Evolutionary conservation across 2,888 invertebrate species (phyloP), one percentile per base, ranked within the genome.

Genomic region (Malacosoma neustria): DNA sequence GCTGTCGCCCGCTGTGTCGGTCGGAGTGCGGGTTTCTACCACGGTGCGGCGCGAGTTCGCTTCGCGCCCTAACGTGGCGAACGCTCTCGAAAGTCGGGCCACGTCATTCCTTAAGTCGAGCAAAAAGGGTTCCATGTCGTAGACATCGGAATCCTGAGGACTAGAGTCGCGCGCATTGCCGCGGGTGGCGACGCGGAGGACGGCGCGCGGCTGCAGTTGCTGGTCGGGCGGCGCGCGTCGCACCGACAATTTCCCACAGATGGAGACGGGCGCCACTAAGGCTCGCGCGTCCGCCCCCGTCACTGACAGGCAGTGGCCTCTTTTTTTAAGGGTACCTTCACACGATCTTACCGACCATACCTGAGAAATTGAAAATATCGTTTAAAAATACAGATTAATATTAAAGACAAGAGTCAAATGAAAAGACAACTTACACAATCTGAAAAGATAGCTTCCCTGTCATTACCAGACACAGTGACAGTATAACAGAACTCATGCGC

Each of bases 361-460:
- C 84, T 85, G 54, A 12, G 49, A 41, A 30, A 29, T n/a, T 30
- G 13, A 38, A 13, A 29, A 12, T 32, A 15, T 14, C 30, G 22
- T 9, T 2, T 6, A 22, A 22, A 22, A 22, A 22, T 22, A 22
- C 7, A 22, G 22, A n/a, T n/a, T n/a, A n/a, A n/a, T 7, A 22
- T 15, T 7, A 15, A 15, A 4, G 15, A 15, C 15, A 15, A 15
- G 15, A 6, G 1, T 1, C 15, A 15, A 15, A 15, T 15, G 15
- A 15, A 29, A 33, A 32, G 5, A 13, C 13, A 34, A 69, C 82
- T 72, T 65, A 85, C 85, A 46, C 67, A 67, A 45, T 85, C 82
- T 13, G 79, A 73, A 53, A 85, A 85, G 48, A 84, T 81, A 38
- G 82, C 84, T 66, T 85, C 84, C 33, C 84, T 67, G 41, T 84